Evolutionary conservation across 2,888 invertebrate genomes (phyloP).

Genomic region (Mechanitis mazaeus): DNA sequence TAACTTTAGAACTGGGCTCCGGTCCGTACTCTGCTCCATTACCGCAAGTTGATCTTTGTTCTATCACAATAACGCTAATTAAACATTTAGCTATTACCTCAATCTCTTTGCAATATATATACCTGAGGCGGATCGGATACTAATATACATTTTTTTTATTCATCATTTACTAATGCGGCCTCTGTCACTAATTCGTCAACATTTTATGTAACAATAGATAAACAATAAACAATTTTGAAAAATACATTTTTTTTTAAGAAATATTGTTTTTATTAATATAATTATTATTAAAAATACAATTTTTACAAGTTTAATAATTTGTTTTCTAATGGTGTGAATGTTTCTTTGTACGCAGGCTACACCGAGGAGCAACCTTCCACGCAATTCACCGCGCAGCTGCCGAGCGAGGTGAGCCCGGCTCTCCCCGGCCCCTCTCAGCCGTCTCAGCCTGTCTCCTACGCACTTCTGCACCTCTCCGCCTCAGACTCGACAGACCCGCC

Average conservation of each 20-base stretch:
- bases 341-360: conserved; percentile 78
- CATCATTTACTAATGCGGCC: too few relatives aligned
- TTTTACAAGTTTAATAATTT: too few relatives aligned
- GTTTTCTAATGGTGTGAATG: conserved; percentile 8
- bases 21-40: conserved; percentile 10
- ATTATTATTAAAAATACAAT: too few relatives aligned
- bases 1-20: conserved; percentile 31
- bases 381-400: conserved; percentile 86
- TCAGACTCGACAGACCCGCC: conserved; percentile 60
- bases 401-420: conserved; percentile 82
- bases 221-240: too few relatives aligned
- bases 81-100: neutral
- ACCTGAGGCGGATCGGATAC: neutral
- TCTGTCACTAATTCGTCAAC: too few relatives aligned
- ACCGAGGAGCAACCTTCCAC: conserved; percentile 86
- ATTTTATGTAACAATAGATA: too few relatives aligned
- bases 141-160: neutral
- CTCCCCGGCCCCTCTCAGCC: conserved; percentile 58
- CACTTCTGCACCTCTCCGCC: conserved; percentile 69
- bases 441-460: conserved; percentile 67
- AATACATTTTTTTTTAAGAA: too few relatives aligned
- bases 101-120: neutral
- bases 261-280: too few relatives aligned
- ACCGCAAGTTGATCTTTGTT: conserved; percentile 1
- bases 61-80: neutral